These are phyloP conservation scores for Catocala nupta DNA, from an alignment of 2,888 invertebrate species.

Conservation along the genomic window DNA sequence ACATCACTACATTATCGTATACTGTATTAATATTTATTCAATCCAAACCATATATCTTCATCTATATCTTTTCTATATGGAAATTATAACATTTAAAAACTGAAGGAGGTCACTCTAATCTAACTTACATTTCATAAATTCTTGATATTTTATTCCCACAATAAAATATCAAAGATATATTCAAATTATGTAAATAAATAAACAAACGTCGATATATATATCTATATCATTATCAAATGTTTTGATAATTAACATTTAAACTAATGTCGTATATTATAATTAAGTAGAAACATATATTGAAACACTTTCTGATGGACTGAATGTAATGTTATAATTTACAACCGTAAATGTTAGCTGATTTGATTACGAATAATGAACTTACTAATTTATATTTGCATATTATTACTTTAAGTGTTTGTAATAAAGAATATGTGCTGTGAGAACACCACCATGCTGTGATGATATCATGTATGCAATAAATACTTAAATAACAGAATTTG, in stretches of 20 bases:
- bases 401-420: no score
- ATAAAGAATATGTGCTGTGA: no score
- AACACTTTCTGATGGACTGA: slow-evolving; percentile 34
- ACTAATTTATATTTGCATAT: slow-evolving; percentile 5
- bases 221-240: slow-evolving; percentile 32
- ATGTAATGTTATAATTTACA: slow-evolving; percentile 40
- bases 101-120: slow-evolving; percentile 14
- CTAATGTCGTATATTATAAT: slow-evolving; percentile 28
- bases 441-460: no score
- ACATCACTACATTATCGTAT: no score
- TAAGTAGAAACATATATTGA: slow-evolving; percentile 20
- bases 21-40: no score
- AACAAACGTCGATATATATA: slow-evolving; percentile 30
- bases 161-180: slow-evolving; percentile 28
- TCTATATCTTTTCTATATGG: no score
- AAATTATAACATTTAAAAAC: not conserved
- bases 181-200: slow-evolving; percentile 41
- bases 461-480: no score
- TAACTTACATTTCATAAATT: slow-evolving; percentile 10
- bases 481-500: no score
- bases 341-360: slow-evolving; percentile 27
- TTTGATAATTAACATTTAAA: slow-evolving; percentile 42
- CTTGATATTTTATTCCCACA: slow-evolving; percentile 33
- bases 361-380: slow-evolving; percentile 37
- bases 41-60: not conserved